Conservation (phyloP, 30 jellyfish, hydroid and myxozoan species). For the Nemopilema nomurai region DNA sequence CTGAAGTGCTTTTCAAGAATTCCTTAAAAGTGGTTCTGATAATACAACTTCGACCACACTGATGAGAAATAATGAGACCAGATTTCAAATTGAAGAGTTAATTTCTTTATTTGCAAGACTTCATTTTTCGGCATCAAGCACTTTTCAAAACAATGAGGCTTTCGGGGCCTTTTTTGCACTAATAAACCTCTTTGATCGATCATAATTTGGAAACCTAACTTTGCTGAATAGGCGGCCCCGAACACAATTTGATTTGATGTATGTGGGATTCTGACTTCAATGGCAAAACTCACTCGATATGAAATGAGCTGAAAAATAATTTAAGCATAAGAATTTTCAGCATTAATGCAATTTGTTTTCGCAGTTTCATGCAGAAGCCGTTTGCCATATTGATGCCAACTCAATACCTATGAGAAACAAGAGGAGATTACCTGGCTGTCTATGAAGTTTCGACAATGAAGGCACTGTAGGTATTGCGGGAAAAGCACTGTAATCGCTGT, state of each 20-base stretch:
- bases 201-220: background rate
- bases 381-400: background rate
- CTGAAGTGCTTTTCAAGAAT: no score
- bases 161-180: background rate
- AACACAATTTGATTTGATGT: background rate
- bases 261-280: background rate
- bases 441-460: background rate
- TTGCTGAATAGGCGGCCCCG: background rate
- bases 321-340: constrained; percentile 20
- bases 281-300: constrained; percentile 16
- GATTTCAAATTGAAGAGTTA: no score
- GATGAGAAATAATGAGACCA: no score
- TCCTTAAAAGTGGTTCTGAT: no score
- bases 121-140: no score
- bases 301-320: constrained; percentile 19
- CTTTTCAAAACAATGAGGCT: no score
- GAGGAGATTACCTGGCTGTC: background rate
- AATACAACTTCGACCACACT: no score
- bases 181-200: no score
- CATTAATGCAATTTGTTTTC: constrained; percentile 18
- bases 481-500: background rate
- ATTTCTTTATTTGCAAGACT: no score
- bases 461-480: background rate
- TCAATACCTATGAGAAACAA: background rate
- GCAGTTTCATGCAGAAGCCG: background rate